phyloP scores from a whole-genome alignment of 2,888 invertebrate genomes.

The Penaeus monodon region DNA sequence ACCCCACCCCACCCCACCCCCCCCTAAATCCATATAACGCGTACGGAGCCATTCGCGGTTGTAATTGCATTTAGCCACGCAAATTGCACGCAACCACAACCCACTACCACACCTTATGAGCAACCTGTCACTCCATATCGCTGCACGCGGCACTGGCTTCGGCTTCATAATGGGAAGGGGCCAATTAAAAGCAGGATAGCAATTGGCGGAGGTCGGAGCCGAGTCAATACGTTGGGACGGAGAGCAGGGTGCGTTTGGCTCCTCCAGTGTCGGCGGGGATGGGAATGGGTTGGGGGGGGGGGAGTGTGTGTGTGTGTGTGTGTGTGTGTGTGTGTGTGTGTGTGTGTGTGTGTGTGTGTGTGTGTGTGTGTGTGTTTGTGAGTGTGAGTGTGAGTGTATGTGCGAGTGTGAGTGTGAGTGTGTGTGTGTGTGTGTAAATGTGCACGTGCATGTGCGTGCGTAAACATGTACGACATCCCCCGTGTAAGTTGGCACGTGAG shows the following conservation, averaged over 20 bases:
- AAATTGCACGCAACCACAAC: conserved; percentile 15
- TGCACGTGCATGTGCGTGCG: not conserved
- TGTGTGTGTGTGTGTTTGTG: not conserved
- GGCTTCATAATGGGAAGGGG: not conserved
- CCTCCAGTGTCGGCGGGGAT: no score
- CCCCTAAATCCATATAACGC: not conserved
- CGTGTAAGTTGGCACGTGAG: not conserved
- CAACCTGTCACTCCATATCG: conserved; percentile 23
- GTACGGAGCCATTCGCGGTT: not conserved
- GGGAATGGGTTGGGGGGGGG: no score
- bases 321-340: not conserved
- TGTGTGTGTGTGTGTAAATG: not conserved
- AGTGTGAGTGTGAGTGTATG: not conserved
- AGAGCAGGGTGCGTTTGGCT: no score
- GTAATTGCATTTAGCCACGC: conserved; percentile 28
- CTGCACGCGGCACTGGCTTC: not conserved
- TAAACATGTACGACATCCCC: not conserved
- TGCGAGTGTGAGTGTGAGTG: not conserved
- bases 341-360: not conserved
- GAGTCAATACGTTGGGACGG: not conserved
- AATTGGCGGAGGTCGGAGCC: conserved; percentile 11
- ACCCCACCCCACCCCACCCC: no score
- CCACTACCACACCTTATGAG: conserved; percentile 16
- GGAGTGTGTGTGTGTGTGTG: no score
- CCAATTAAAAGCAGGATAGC: conserved; percentile 18